phyloP scores from a whole-genome alignment of 1,140 invertebrate species.

The Phocides pigmalion region DNA sequence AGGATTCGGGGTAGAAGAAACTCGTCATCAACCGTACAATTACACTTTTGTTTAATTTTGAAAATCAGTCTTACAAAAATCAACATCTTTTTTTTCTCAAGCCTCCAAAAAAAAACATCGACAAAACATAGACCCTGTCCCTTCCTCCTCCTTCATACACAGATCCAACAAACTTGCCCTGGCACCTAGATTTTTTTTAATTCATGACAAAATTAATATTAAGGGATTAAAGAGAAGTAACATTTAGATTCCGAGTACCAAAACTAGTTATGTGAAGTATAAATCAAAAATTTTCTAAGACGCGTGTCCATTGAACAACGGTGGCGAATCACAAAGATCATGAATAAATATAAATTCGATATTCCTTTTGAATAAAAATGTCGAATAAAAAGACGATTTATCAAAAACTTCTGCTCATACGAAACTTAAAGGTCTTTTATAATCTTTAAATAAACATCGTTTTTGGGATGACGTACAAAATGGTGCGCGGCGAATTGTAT shows the following conservation, averaged over 20 bases:
- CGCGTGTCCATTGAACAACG: constrained; percentile 67
- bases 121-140: too few relatives aligned
- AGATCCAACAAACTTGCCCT: too few relatives aligned
- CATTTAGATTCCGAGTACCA: constrained; percentile 53
- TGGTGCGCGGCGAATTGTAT: constrained; percentile 65
- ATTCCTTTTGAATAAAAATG: constrained; percentile 77
- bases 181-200: too few relatives aligned
- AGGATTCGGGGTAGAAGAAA: too few relatives aligned
- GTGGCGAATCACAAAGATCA: constrained; percentile 79
- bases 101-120: too few relatives aligned
- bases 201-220: too few relatives aligned
- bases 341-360: constrained; percentile 82
- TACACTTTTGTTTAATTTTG: too few relatives aligned
- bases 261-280: constrained; percentile 37
- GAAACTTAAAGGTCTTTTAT: constrained; percentile 67
- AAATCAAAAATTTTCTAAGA: constrained; percentile 56
- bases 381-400: constrained; percentile 81
- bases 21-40: too few relatives aligned
- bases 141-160: too few relatives aligned
- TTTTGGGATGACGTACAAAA: constrained; percentile 75
- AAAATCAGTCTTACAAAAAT: too few relatives aligned
- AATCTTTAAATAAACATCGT: constrained; percentile 81
- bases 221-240: too few relatives aligned
- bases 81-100: too few relatives aligned
- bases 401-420: constrained; percentile 72